A percentile compares a stretch with the other conserved stretches of the same genome.
phyloP scores from a whole-genome alignment of 2,888 invertebrate genomes.

The Conus canariensis region DNA sequence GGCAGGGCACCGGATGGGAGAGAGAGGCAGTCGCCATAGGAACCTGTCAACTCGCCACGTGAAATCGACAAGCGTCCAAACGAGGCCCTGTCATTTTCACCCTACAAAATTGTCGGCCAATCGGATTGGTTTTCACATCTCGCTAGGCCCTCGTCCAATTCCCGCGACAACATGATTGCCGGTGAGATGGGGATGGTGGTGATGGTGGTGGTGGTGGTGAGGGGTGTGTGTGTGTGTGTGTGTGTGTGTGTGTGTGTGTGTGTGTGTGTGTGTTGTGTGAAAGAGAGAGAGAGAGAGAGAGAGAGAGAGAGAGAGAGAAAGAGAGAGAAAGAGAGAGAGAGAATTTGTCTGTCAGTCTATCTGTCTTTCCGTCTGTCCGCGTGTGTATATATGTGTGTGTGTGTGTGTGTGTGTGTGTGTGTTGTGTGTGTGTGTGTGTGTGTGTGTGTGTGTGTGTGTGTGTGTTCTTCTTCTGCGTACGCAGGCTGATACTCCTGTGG shows the following conservation, averaged over 20 bases:
- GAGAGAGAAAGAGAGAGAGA: neutral
- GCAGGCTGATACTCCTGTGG: too few relatives aligned
- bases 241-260: too few relatives aligned
- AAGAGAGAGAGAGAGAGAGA: neutral
- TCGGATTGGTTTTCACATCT: constrained; percentile 41
- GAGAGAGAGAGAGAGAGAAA: constrained; percentile 21
- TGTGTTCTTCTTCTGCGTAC: too few relatives aligned
- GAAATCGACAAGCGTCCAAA: constrained; percentile 38
- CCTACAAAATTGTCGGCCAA: constrained; percentile 37
- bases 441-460: neutral
- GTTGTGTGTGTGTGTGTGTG: neutral
- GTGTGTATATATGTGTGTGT: too few relatives aligned
- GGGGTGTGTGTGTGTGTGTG: neutral
- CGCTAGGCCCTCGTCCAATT: neutral
- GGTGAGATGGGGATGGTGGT: neutral
- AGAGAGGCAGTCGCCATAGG: neutral
- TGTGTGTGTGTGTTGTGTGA: neutral
- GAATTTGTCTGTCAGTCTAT: too few relatives aligned
- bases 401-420: too few relatives aligned
- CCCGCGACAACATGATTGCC: constrained; percentile 39
- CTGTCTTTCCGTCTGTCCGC: too few relatives aligned
- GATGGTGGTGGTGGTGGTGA: neutral
- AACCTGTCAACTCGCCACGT: constrained; percentile 20
- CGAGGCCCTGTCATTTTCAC: constrained; percentile 36
- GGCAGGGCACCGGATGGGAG: constrained; percentile 27